Conservation (phyloP, 1,140 invertebrate species). For the Arctopsyche grandis region DNA sequence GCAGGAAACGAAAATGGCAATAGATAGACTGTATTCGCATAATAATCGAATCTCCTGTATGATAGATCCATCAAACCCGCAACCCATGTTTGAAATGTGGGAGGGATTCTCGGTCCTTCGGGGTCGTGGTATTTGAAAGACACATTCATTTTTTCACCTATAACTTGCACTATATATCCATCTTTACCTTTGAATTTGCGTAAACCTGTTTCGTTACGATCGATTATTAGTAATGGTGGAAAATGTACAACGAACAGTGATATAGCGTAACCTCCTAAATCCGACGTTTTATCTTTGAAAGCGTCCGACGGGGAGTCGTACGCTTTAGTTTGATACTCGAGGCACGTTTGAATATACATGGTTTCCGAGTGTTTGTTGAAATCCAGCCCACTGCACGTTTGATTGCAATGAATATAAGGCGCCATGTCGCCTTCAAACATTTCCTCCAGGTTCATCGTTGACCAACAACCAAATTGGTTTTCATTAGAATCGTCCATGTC, state of each 20-base stretch:
- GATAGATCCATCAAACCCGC: conserved; percentile 42
- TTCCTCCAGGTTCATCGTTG: background rate
- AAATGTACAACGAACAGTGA: conserved; percentile 21
- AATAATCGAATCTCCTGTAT: conserved; percentile 34
- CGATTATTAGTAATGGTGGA: conserved; percentile 18
- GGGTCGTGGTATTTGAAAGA: conserved; percentile 19
- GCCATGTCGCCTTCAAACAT: conserved; percentile 30
- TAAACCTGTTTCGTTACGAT: conserved; percentile 33
- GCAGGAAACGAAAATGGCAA: conserved; percentile 36
- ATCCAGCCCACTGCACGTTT: background rate
- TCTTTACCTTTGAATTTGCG: conserved; percentile 48
- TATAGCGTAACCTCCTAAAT: conserved; percentile 44
- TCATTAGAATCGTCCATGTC: background rate
- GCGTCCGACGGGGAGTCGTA: background rate
- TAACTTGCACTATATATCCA: conserved; percentile 37
- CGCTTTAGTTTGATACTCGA: background rate
- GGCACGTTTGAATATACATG: conserved; percentile 14
- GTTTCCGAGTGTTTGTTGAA: background rate
- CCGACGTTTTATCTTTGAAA: conserved; percentile 15
- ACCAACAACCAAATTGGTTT: conserved; percentile 30
- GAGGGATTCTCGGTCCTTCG: background rate
- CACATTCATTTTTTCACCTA: conserved; percentile 49
- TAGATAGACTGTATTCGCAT: conserved; percentile 36
- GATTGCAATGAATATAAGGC: conserved; percentile 11
- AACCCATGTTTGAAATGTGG: conserved; percentile 33